Evolutionary conservation across 1,140 invertebrate species (phyloP).

Genomic region (Brachystomella parvula): DNA sequence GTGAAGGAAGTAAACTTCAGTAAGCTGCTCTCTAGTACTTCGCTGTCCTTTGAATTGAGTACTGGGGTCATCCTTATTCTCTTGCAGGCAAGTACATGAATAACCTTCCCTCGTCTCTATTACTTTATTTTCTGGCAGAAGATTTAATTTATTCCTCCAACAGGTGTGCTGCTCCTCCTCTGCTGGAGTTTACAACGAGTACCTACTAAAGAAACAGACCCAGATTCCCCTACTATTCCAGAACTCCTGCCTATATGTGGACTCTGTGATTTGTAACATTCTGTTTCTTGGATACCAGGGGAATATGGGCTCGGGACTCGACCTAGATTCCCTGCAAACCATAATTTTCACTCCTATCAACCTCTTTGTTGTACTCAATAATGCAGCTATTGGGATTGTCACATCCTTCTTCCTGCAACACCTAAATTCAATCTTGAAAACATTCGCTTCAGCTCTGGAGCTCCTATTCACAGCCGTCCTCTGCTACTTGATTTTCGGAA

Average conservation of each 20-base stretch:
- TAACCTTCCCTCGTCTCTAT: no score
- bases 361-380: conserved; percentile 70
- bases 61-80: conserved; percentile 55
- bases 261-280: conserved; percentile 84
- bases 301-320: conserved; percentile 53
- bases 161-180: conserved; percentile 87
- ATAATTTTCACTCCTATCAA: conserved; percentile 53
- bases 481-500: conserved; percentile 79
- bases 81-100: conserved; percentile 46
- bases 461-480: conserved; percentile 82
- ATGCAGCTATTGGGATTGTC: conserved; percentile 81
- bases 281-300: conserved; percentile 58
- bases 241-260: conserved; percentile 92
- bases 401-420: conserved; percentile 89
- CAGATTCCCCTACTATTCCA: conserved; percentile 80
- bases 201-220: conserved; percentile 70
- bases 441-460: conserved; percentile 89
- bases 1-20: conserved; percentile 72
- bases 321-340: conserved; percentile 49
- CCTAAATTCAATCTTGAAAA: conserved; percentile 92
- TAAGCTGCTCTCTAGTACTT: conserved; percentile 13
- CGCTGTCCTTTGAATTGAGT: not conserved
- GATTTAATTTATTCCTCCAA: conserved; percentile 35
- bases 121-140: conserved; percentile 17
- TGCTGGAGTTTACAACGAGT: conserved; percentile 94